phyloP scores from a whole-genome alignment of 2,888 invertebrate species.

The Apamea anceps region DNA sequence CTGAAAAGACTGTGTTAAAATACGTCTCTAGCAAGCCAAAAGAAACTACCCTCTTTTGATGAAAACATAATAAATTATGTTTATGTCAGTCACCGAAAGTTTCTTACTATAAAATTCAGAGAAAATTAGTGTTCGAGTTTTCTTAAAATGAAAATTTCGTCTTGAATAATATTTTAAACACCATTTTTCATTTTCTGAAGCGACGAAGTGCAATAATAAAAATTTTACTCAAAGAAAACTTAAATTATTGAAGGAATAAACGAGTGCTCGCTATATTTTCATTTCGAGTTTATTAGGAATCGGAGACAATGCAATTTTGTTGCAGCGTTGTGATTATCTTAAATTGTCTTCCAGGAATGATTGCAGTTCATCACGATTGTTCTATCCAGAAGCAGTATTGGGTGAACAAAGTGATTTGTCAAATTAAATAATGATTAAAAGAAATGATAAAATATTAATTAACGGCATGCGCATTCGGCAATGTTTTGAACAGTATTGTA shows the following conservation, averaged over 20 bases:
- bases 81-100: neutral
- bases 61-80: conserved; percentile 10
- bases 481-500: too few species aligned
- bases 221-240: conserved; percentile 6
- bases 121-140: conserved; percentile 4
- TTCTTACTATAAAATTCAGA: neutral
- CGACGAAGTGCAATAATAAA: conserved; percentile 18
- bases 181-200: conserved; percentile 46
- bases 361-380: neutral
- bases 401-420: neutral
- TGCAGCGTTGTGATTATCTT: neutral
- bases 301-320: neutral
- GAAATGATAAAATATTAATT: too few species aligned
- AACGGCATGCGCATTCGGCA: too few species aligned
- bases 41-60: neutral
- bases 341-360: neutral
- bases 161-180: conserved; percentile 37
- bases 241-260: conserved; percentile 25
- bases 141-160: conserved; percentile 31
- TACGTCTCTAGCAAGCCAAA: neutral
- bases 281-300: neutral
- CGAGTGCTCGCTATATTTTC: conserved; percentile 7
- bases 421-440: neutral
- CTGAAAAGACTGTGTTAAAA: neutral
- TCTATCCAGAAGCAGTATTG: neutral